Percentiles rank a stretch among this genome's conserved stretches.
phyloP scores from a whole-genome alignment of 2,113 vertebrate species.

The Haemorhous mexicanus region DNA sequence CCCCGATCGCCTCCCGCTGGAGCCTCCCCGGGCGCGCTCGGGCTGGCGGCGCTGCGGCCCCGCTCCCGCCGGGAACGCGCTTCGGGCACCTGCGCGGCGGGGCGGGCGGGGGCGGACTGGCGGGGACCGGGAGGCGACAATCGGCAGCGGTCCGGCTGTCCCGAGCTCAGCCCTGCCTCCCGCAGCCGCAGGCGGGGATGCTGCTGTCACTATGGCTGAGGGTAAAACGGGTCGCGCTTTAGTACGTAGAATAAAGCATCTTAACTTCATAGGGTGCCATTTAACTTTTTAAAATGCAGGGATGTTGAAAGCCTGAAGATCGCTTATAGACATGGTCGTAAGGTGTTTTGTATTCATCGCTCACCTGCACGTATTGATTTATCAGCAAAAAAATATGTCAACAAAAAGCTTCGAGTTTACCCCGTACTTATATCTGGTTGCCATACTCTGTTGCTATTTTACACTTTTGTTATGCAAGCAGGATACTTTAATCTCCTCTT shows the following conservation, averaged over 20 bases:
- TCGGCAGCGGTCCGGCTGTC: accelerated
- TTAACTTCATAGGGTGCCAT: background rate
- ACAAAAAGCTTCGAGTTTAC: background rate
- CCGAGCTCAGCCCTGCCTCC: background rate
- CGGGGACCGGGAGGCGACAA: accelerated
- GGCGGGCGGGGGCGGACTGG: too few relatives aligned
- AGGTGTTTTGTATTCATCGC: background rate
- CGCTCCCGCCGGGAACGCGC: too few relatives aligned
- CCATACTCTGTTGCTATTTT: background rate
- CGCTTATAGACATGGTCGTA: background rate
- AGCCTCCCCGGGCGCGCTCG: background rate
- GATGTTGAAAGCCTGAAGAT: background rate
- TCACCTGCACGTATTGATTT: background rate
- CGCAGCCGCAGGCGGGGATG: accelerated
- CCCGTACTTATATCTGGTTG: background rate
- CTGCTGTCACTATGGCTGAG: accelerated
- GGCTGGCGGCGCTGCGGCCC: background rate
- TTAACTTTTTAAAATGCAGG: background rate
- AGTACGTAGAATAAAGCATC: background rate
- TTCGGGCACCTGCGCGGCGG: background rate
- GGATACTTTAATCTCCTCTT: background rate
- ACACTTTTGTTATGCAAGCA: background rate
- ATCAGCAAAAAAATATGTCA: background rate
- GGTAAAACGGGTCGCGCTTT: accelerated
- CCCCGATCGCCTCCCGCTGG: too few relatives aligned